Base-by-base conservation (phyloP, 2,113 vertebrate genomes). In the Geococcyx californianus region DNA sequence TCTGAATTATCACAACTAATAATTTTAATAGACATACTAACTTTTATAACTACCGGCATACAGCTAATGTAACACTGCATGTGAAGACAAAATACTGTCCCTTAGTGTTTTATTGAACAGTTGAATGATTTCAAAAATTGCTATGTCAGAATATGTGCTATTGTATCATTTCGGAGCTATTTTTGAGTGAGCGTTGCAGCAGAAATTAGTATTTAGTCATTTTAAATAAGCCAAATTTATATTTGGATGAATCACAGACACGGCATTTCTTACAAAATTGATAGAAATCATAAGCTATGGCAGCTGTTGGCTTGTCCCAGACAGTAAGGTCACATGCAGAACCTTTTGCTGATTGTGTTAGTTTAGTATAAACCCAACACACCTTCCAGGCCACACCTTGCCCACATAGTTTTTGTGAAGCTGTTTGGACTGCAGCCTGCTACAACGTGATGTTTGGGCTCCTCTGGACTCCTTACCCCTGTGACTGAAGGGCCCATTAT, bases 361-460 rank as follows among this genome's bases (percentile, higher is more conserved):
- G 86, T 94, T 95, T 96, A 96, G 77, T 55, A 88, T 90, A 94
- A 93, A 95, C 42, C 6, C 9, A 93, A 45, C 83, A 60, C 54
- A 82, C 60, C 47, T 90, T 54, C 28, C 21, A 60, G 60, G n/a
- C n/a, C 80, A 72, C 63, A 73, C 51, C 55, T 77, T 56, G 36
- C 36, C 64, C 36, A 51, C 1, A 0, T 6, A 9, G 42, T 11
- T 92, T 91, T 51, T 74, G 17, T 63, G 73, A 81, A 63, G 68
- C 34, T 51, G 49, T 62, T 83, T 77, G 44, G 78, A 34, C 42
- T 93, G 47, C 44, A 82, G 45, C 26, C 18, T 74, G 20, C 77
- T 64, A 28, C 7, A 68, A 5, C 24, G 20, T 0, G 1, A 45
- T 20, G 9, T 36, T 73, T 66, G 38, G 8, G 73, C 29, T 73